Evolutionary conservation across 1,140 invertebrate species (phyloP), one percentile per base, ranked within the genome.

Genomic region (Papilio aristodemus): DNA sequence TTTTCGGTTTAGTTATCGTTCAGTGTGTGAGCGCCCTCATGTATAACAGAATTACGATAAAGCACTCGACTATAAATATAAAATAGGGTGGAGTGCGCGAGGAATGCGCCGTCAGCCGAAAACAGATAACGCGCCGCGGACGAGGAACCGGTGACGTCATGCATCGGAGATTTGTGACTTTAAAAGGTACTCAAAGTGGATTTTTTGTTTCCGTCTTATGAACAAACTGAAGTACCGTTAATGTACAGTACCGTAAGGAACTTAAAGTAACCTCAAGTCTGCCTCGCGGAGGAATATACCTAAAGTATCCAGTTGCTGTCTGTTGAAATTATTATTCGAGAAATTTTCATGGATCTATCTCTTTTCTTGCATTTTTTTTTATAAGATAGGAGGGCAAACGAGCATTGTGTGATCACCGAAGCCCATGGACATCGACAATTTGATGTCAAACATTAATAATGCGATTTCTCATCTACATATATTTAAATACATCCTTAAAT

Each of bases 81-180:
- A 69, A 71, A 70, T 72, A 73, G 74, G 75, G 71, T 73, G 71
- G 68, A 64, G 73, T 75, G 74, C 74, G 57, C 57, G 72, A 78
- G 74, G 77, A 83, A 80, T 81, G 81, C 70, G 80, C 77, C 71
- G 66, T 72, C 72, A 76, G 77, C 76, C 76, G 74, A 80, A 77
- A 81, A 84, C 76, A 83, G 83, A 83, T 85, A 81, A 80, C 38
- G 72, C 75, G 68, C 72, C 70, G 68, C 71, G 43, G 63, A 70
- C 63, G 72, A 71, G 67, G 70, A 67, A 46, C 38, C 63, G 67
- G 66, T 83, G 80, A 84, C 79, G 80, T 84, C 77, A 81, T 38
- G 38, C 37, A 67, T 60, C 69, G n/a, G 46, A 50, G 36, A 36
- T 17, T 14, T 59, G 57, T 59, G 13, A 36, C 27, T 59, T 4